Evolutionary conservation across 1,140 invertebrate species (phyloP).

Genomic region (Drosophila varians): DNA sequence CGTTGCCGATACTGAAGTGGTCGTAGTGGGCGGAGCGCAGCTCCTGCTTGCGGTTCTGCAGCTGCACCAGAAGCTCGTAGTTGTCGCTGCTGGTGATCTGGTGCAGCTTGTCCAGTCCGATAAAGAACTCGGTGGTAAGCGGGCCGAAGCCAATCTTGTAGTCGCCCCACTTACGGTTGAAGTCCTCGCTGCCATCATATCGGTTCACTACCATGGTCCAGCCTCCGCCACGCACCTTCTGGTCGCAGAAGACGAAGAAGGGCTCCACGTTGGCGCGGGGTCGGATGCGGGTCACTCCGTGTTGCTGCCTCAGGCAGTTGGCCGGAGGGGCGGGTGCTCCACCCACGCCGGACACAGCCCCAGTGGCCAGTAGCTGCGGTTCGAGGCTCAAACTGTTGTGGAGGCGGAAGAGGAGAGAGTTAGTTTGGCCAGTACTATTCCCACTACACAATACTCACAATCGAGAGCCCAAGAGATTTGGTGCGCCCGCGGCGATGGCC

Average conservation of each 20-base stretch:
- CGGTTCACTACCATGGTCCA: slow-evolving; percentile 64
- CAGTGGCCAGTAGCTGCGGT: slow-evolving; percentile 7
- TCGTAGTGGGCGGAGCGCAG: slow-evolving; percentile 61
- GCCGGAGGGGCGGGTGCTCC: slow-evolving; percentile 22
- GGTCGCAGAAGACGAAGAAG: slow-evolving; percentile 64
- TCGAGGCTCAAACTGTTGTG: slow-evolving; percentile 10
- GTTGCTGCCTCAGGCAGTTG: slow-evolving; percentile 47
- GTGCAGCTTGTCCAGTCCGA: slow-evolving; percentile 62
- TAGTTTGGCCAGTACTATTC: too few species aligned
- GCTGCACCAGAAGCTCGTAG: slow-evolving; percentile 56
- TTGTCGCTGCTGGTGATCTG: slow-evolving; percentile 56
- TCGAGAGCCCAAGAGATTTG: slow-evolving; percentile 20
- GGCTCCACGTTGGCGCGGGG: slow-evolving; percentile 25
- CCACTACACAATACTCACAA: slow-evolving; percentile 40
- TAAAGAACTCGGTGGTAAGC: slow-evolving; percentile 52
- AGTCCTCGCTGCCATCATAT: slow-evolving; percentile 51
- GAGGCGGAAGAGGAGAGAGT: too few species aligned
- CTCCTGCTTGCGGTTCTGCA: slow-evolving; percentile 60
- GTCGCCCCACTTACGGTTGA: slow-evolving; percentile 63
- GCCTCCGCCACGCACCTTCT: slow-evolving; percentile 53
- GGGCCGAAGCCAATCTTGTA: slow-evolving; percentile 63
- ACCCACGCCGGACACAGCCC: background rate
- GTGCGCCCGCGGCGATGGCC: background rate
- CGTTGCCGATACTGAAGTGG: slow-evolving; percentile 62
- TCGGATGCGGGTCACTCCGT: slow-evolving; percentile 57